phyloP scores from a whole-genome alignment of 2,888 invertebrate species.

The Lasioglossum lativentre region DNA sequence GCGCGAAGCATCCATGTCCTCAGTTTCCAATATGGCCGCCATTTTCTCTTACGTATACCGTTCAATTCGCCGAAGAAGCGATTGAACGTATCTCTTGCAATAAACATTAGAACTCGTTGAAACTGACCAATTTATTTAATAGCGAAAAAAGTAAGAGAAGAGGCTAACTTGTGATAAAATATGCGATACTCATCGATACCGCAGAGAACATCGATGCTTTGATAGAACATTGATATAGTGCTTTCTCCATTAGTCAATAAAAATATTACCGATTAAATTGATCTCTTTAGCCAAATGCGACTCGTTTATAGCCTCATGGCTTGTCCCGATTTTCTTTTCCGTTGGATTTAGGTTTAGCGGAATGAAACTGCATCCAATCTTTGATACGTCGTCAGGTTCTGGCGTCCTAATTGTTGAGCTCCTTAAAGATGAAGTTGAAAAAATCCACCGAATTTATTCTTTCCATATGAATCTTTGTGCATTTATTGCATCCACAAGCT shows the following conservation, averaged over 20 bases:
- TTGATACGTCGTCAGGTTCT: constrained; percentile 47
- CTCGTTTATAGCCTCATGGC: constrained; percentile 30
- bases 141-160: too few species aligned
- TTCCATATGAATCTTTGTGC: too few species aligned
- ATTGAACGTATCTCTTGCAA: neutral
- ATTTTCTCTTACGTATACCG: neutral
- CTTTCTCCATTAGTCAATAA: neutral
- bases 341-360: constrained; percentile 24
- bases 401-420: constrained; percentile 64
- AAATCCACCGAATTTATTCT: neutral
- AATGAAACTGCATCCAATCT: constrained; percentile 43
- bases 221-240: too few species aligned
- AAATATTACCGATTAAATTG: constrained; percentile 33
- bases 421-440: constrained; percentile 7
- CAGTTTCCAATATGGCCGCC: constrained; percentile 6
- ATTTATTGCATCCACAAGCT: too few species aligned
- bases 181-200: neutral
- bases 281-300: constrained; percentile 4
- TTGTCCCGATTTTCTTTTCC: constrained; percentile 35
- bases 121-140: neutral
- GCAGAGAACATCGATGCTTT: neutral
- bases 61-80: neutral
- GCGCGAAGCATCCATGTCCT: constrained; percentile 5
- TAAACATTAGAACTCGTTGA: neutral
- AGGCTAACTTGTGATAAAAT: too few species aligned